Percentiles rank a stretch among this genome's conserved stretches.
phyloP scores from a whole-genome alignment of 2,113 vertebrate genomes.

The Scartelaos histophorus region DNA sequence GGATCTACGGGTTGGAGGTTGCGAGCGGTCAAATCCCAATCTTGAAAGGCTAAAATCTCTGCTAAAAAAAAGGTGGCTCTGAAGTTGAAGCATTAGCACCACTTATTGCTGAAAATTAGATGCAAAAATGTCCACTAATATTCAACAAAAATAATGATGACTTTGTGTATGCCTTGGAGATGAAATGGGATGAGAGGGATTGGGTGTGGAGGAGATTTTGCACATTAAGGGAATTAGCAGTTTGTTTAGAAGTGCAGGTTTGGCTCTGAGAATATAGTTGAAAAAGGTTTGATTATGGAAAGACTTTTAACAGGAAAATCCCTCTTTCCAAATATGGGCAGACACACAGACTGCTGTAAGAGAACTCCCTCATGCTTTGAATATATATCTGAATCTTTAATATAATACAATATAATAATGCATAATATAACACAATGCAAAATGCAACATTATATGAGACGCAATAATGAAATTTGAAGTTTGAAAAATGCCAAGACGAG shows the following conservation, averaged over 20 bases:
- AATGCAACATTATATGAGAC: not conserved
- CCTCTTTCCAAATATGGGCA: not conserved
- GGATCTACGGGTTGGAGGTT: slow-evolving; percentile 96
- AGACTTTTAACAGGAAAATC: not conserved
- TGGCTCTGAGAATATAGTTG: not conserved
- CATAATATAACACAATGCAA: too few relatives aligned
- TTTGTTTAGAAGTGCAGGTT: not conserved
- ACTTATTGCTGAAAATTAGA: slow-evolving; percentile 17
- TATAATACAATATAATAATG: too few relatives aligned
- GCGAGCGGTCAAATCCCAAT: slow-evolving; percentile 75
- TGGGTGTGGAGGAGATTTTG: slow-evolving; percentile 3
- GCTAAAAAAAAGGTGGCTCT: not conserved
- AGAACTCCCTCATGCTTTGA: not conserved
- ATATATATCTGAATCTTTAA: not conserved
- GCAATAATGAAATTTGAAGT: not conserved
- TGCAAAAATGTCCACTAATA: slow-evolving; percentile 11
- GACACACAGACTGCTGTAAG: not conserved
- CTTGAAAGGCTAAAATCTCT: not conserved
- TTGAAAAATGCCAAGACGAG: too few relatives aligned
- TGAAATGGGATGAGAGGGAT: not conserved
- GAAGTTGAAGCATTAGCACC: not conserved
- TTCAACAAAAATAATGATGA: slow-evolving; percentile 22
- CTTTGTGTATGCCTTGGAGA: not conserved
- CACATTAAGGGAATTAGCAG: not conserved
- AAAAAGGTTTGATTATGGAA: not conserved